Base-by-base conservation (phyloP, 2,797 vertebrate genomes). In the Notamacropus eugenii region DNA sequence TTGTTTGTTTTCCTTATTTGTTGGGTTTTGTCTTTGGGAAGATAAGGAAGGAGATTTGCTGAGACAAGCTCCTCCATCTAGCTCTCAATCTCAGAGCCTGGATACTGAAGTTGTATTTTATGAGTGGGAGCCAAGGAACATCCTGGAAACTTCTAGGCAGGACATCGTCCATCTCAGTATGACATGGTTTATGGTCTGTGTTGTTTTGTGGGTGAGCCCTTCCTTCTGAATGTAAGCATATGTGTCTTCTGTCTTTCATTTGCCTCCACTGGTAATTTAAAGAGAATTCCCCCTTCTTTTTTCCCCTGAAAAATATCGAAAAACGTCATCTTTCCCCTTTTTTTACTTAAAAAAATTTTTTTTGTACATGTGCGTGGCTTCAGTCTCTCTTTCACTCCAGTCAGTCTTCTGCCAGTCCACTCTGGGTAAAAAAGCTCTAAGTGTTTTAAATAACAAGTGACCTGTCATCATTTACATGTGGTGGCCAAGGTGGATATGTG, bases 371-470 rank as follows among this genome's bases (percentile, higher is more conserved):
- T 67, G 87, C 46, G 54, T 93, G 90, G 92, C 82, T 5, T 0
- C 28, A 46, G 95, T 46, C 54, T 59, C 50, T 93, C 94, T 54
- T 91, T 92, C 93, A 90, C 91, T 87, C 91, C 56, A 2, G 50
- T 93, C 29, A 22, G 10, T 27, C 46, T 27, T 82, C 93, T 28
- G 59, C 90, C 34, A 54, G 52, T 90, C 46, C 29, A 10, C 93
- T 62, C 87, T 57, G 54, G 52, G 56, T 34, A 90, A 55, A 57
- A 0, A 6, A 54, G 55, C 24, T 34, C 59, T 12, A 0, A 0
- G 11, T 34, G 59, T 74, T 55, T 56, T 92, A 92, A 87, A 40
- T 22, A 29, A 55, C 40, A 28, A 28, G 10, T 28, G 52, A 62
- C 29, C 54, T 87, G 74, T 46, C 40, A 87, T 87, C 24, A 12